A percentile compares a stretch with the other conserved stretches of the same genome.
These are phyloP conservation scores for Rhinoderma darwinii DNA, from an alignment of 2,113 vertebrate species.

Conservation along the genomic window DNA sequence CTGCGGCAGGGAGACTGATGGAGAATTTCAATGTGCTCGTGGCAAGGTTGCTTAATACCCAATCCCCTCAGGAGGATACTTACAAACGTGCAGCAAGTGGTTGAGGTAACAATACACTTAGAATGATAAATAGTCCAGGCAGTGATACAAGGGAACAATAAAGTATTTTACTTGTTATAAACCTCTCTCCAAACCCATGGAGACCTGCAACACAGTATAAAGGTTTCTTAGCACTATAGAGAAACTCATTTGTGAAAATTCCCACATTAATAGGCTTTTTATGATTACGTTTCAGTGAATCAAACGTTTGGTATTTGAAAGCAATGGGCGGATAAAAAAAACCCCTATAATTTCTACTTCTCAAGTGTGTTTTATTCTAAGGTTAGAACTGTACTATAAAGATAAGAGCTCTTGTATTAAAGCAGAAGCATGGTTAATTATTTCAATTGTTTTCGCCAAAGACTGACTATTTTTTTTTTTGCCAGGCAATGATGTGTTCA, in stretches of 20 bases:
- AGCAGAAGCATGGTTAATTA: not conserved
- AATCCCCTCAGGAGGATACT: slow-evolving; percentile 45
- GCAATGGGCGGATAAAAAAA: not conserved
- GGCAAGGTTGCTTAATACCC: slow-evolving; percentile 55
- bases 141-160: slow-evolving; percentile 45
- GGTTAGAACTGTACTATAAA: not conserved
- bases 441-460: not conserved
- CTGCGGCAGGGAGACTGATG: slow-evolving; percentile 54
- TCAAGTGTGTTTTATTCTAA: not conserved
- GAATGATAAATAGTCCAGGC: slow-evolving; percentile 51
- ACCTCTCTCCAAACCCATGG: not conserved
- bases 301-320: slow-evolving; percentile 10
- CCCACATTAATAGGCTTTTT: slow-evolving; percentile 5
- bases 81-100: slow-evolving; percentile 56
- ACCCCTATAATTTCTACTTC: not conserved
- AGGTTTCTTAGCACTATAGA: not conserved
- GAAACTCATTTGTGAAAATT: slow-evolving; percentile 22
- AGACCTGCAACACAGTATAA: slow-evolving; percentile 19
- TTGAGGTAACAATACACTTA: slow-evolving; percentile 52
- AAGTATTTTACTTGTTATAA: slow-evolving; percentile 44
- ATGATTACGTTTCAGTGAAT: not conserved
- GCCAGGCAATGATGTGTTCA: not conserved
- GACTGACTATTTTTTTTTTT: not conserved
- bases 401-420: not conserved
- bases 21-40: slow-evolving; percentile 57